Evolutionary conservation across 2,797 vertebrate species (phyloP), one percentile per base, ranked within the genome.

Genomic region (Distichodus sexfasciatus): DNA sequence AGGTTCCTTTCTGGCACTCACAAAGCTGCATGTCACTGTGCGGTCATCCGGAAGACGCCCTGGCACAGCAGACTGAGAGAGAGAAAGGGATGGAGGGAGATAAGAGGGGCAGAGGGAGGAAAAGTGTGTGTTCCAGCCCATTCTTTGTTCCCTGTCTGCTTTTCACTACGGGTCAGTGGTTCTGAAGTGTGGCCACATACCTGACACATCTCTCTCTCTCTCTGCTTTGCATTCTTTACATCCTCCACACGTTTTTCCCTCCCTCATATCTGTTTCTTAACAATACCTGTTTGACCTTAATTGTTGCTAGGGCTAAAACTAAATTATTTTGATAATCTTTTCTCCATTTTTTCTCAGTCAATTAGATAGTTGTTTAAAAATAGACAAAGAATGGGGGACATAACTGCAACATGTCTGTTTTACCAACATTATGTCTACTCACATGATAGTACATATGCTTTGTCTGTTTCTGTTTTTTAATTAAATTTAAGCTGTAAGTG

Each of bases 41-140:
- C 63, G 47, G 79, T 85, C 86, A 84, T 70, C 77, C 75, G 53
- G 72, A 86, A 85, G 79, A 76, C 74, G 74, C 43, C 61, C 76
- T 48, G 46, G 40, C 44, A 58, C 23, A 68, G 21, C 11, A 57
- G 40, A 38, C 3, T 17, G 36, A 62, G 35, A 7, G 17, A 24
- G 40, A 40, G 61, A 17, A 35, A 40, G 43, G 33, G 33, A 31
- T 31, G 35, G 1, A 58, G 60, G 24, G 26, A 21, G 19, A 44
- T 2, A 61, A 26, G 53, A 33, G 23, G 15, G 57, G 17, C 1
- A 51, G 14, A 21, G 21, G 29, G 67, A 53, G 62, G 28, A 46
- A 44, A 66, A 31, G 29, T 59, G 24, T 15, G 19, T 61, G 69
- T 54, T 55, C 44, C 40, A 17, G 23, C 36, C 65, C 70, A 31